Evolutionary conservation across 2,797 vertebrate species (phyloP), one percentile per base, ranked within the genome.

Genomic region (Lutra lutra): DNA sequence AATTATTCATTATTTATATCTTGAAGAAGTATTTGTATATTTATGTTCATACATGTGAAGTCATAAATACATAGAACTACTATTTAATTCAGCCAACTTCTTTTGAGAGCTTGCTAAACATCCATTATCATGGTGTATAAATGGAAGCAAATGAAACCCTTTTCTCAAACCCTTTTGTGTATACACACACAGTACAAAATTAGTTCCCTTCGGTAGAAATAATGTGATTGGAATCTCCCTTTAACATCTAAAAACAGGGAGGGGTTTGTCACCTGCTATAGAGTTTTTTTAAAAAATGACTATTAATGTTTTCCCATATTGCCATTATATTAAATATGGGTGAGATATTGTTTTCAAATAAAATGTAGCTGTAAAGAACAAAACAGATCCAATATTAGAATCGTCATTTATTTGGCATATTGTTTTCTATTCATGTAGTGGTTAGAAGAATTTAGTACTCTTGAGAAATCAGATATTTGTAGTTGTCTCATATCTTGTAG

Each of bases 401-500:
- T 12, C 86, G 75, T 73, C 46, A 89, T 86, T 77, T 86, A 78
- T 92, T 92, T 40, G 83, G 89, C 79, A 66, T 32, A 40, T 62
- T 84, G 62, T 88, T 92, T 97, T 89, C 38, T 66, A 40, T 25
- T 79, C 46, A 85, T 8, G 64, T 35, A 35, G 21, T 40, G 86
- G 48, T 91, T 96, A 72, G 43, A 70, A 92, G 82, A 92, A 92
- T 92, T 83, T 46, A 25, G 83, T 56, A 80, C 60, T 83, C 73
- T 73, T 60, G 72, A 92, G 85, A 91, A 93, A 86, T 96, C 60
- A 86, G 68, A 66, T 86, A 40, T 92, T 86, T 86, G n/a, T 48
- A 86, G 25, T 91, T 86, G 38, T 13, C 18, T 86, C 29, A 38
- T 90, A 40, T 85, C 27, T 77, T 32, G 25, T 43, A 38, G 38